Evolutionary conservation across 2,113 vertebrate species (phyloP), one percentile per base, ranked within the genome.

Genomic region (Maccullochella peelii): DNA sequence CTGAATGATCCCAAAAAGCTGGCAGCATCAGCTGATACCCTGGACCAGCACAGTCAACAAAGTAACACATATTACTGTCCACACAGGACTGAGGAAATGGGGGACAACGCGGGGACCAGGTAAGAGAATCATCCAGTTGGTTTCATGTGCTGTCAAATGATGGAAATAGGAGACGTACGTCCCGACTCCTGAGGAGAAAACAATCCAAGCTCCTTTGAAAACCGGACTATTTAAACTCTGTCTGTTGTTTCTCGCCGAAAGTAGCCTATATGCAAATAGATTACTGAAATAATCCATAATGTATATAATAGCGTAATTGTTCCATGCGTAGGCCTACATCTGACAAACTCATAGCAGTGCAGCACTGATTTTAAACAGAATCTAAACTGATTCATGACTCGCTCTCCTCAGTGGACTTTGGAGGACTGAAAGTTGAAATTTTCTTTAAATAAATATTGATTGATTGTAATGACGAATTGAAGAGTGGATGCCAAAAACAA

Each of bases 101-200:
- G 91, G 49, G 94, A 94, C 85, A 94, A 85, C 92, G 68, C 91
- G 52, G 94, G 92, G 73, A 95, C 93, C 85, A 94, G 94, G 94
- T 95, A 89, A 83, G 90, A 36, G 0, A 12, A 3, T 4, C 23
- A 2, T 7, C 10, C 18, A 14, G 23, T 4, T 15, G 21, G 2
- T 21, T 61, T 2, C 5, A 10, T 25, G 52, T 23, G 36, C 15
- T 57, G 63, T 61, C 21, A 81, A 4, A 21, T 10, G 1, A 10
- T 27, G 40, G 25, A 11, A 7, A 40, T 2, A 12, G 11, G 49
- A 23, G 50, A 44, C 40, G 42, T 1, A 6, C 20, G 42, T 18
- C 9, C 4, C 27, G 38, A 50, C 42, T 38, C 76, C 38, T 0
- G 12, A 58, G 38, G 20, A 52, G 59, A 11, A 63, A 79, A 79